Percentiles rank a stretch among this genome's conserved stretches.
phyloP scores from a whole-genome alignment of 2,797 vertebrate species.

The Manis javanica region DNA sequence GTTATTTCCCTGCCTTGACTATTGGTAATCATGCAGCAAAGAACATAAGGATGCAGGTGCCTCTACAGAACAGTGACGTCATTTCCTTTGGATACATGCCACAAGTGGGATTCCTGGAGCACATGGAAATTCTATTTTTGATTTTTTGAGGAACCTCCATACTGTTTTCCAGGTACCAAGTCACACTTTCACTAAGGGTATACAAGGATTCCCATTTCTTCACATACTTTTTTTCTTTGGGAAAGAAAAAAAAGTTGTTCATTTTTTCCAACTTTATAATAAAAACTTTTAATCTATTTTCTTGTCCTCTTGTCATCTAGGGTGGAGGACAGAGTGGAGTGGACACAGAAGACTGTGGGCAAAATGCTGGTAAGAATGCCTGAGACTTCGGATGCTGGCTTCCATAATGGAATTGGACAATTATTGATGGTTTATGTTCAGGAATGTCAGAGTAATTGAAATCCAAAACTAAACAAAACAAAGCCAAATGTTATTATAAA shows the following conservation, averaged over 20 bases:
- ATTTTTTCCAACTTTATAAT: not conserved
- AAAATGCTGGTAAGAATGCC: not conserved
- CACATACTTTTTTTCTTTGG: too few relatives aligned
- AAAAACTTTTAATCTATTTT: not conserved
- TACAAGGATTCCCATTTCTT: not conserved
- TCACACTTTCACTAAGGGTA: not conserved
- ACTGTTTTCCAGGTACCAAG: not conserved
- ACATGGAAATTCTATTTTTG: not conserved
- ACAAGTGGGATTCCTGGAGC: not conserved
- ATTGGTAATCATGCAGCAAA: too few relatives aligned
- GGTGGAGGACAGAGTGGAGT: rapidly evolving
- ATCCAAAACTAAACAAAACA: constrained; percentile 74
- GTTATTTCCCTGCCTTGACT: not conserved
- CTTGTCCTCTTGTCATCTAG: not conserved
- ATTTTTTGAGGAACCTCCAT: not conserved
- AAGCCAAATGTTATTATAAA: constrained; percentile 57
- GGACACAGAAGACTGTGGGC: not conserved
- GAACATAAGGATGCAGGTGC: not conserved
- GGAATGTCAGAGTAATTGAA: constrained; percentile 76
- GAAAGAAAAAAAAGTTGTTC: not conserved
- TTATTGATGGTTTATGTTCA: constrained; percentile 61
- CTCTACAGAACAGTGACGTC: not conserved
- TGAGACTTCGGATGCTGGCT: not conserved
- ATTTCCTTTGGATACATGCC: not conserved
- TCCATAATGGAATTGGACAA: constrained; percentile 38